These are phyloP conservation scores for Acrossocheilus fasciatus DNA, from an alignment of 2,797 vertebrate species.

Conservation along the genomic window DNA sequence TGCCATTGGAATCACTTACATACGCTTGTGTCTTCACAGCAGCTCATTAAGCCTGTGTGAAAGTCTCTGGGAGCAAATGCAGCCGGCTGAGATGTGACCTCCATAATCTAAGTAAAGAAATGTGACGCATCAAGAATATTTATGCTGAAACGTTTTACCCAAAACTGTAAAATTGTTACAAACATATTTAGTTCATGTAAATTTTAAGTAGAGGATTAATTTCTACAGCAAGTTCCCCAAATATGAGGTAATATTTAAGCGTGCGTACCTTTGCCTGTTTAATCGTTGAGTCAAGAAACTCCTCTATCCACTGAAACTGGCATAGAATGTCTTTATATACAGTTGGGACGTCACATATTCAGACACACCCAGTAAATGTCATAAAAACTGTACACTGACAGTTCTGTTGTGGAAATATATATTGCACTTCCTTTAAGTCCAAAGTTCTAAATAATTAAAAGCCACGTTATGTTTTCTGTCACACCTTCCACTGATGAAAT, in stretches of 20 bases:
- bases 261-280: neutral
- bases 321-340: neutral
- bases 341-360: neutral
- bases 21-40: slow-evolving; percentile 72
- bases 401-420: neutral
- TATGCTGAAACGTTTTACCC: no score
- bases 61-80: slow-evolving; percentile 65
- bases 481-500: neutral
- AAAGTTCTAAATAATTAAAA: neutral
- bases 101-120: slow-evolving; percentile 61
- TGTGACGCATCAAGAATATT: neutral
- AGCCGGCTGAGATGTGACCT: slow-evolving; percentile 75
- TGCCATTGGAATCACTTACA: slow-evolving; percentile 76
- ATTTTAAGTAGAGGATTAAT: neutral
- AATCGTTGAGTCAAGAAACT: neutral
- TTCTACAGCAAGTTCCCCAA: neutral
- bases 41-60: slow-evolving; percentile 76
- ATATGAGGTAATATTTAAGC: neutral
- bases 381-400: neutral
- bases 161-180: neutral
- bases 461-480: neutral
- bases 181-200: neutral
- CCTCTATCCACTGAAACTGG: neutral
- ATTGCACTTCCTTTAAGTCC: neutral
- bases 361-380: slow-evolving; percentile 1